Base-by-base conservation (phyloP, 2,113 vertebrate species). In the Paramisgurnus dabryanus region DNA sequence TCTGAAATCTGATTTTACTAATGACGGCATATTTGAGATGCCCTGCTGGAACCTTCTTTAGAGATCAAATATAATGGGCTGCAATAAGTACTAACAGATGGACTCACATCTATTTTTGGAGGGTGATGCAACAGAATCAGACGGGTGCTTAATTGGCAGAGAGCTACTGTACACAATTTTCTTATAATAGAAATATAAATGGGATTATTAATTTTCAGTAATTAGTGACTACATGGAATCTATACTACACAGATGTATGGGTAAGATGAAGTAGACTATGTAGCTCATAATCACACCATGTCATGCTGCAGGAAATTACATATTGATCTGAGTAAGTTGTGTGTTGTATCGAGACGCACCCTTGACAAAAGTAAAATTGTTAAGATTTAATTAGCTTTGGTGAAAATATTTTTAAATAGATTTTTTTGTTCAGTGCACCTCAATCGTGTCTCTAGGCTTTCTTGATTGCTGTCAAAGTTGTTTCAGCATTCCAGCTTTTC, bases 41-140 rank as follows among this genome's bases (percentile, higher is more conserved):
- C 71, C 71, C 40, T 45, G 71, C 71, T 74, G 40, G 55, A 74
- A 45, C 71, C 55, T 61, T 57, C 69, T 61, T 74, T 60, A 74
- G 71, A 61, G 55, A 74, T 74, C 71, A 74, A 61, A 74, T 61
- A 74, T 74, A 74, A 61, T 74, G 40, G 71, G 40, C 55, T 60
- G 55, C 60, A 74, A 74, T 74, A 15, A 60, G 40, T 2, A 6
- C n/a, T 40, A 74, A 74, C 71, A 74, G 71, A 74, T 74, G 71
- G 71, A 60, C 55, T 74, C 40, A 0, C 6, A 13, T 74, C 71
- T 74, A 74, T 74, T 74, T 74, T 74, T 45, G 40, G 57, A 27
- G 40, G 41, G 55, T 74, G 71, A 74, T 73, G 55, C 55, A 73
- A 60, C 55, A 60, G 40, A 73, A 60, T 73, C 70, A 45, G 71